A percentile compares a stretch with the other conserved stretches of the same genome.
Conservation (phyloP, 2,888 invertebrate genomes). For the Platycheirus albimanus region DNA sequence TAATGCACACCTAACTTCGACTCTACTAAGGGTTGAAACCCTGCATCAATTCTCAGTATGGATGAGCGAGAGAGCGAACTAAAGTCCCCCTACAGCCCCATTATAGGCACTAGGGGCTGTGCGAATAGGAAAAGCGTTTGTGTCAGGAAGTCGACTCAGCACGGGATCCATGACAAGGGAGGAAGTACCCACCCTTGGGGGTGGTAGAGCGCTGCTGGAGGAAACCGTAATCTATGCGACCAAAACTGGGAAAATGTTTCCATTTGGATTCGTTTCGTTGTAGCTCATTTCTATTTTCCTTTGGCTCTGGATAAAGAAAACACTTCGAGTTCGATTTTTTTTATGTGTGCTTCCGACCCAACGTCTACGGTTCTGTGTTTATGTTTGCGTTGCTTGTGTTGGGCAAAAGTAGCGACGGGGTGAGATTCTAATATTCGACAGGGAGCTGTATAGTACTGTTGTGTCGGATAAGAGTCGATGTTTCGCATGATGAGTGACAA, state of each 20-base stretch:
- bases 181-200: conserved; percentile 64
- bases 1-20: conserved; percentile 59
- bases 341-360: conserved; percentile 48
- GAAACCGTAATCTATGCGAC: conserved; percentile 67
- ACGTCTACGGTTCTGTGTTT: conserved; percentile 35
- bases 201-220: conserved; percentile 57
- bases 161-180: conserved; percentile 35
- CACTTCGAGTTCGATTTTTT: conserved; percentile 38
- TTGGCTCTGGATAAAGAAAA: conserved; percentile 53
- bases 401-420: conserved; percentile 47
- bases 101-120: conserved; percentile 42
- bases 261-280: conserved; percentile 71
- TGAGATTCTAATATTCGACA: conserved; percentile 53
- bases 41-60: conserved; percentile 28
- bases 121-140: conserved; percentile 70
- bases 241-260: conserved; percentile 72
- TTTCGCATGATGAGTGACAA: conserved; percentile 59
- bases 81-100: conserved; percentile 44
- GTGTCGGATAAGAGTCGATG: conserved; percentile 54
- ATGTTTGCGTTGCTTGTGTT: conserved; percentile 55
- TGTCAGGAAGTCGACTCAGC: conserved; percentile 53
- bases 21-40: conserved; percentile 64
- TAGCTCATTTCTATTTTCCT: conserved; percentile 67
- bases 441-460: conserved; percentile 23
- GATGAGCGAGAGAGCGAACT: conserved; percentile 66